Base-by-base conservation (phyloP, 2,113 vertebrate genomes). In the Vicugna pacos region DNA sequence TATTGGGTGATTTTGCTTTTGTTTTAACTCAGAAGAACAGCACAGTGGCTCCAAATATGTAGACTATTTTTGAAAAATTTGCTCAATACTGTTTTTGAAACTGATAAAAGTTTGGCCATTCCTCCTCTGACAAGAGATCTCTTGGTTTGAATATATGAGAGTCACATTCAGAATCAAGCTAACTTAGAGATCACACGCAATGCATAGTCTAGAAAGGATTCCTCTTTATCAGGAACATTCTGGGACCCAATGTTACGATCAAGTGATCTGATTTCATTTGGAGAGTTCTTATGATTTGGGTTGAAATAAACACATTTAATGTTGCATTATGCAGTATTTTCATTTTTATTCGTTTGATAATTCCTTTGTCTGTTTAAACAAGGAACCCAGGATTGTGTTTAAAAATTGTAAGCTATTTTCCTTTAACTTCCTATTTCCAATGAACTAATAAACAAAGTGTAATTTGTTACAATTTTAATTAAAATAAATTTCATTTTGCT, bases 401-500 rank as follows among this genome's bases (percentile, higher is more conserved):
- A 28, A 75, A 89, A 82, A 67, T 13, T 91, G 20, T 58, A 56
- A 79, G 22, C 4, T 14, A 50, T 52, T n/a, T 80, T 89, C 52
- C n/a, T 11, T 22, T 76, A 89, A 42, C 26, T 76, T 67, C 32
- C 16, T 64, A 72, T 82, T 96, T 76, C 8, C 54, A 87, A 10
- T 30, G 48, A 94, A 22, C 3, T 20, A 80, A 89, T 20, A 80
- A 89, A 75, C 1, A 60, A 15, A 6, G 2, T 64, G 8, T 19
- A 22, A 65, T 72, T 94, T 90, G 26, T 83, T 93, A 72, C 5
- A 46, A 69, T 0, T 0, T 22, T 65, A 58, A 93, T 58, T 94
- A 72, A 91, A 96, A 83, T 82, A 75, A 85, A 85, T 69, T 75
- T 70, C 28, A 48, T 76, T 90, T 96, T 96, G 52, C 19, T 56